Percentiles rank a stretch among this genome's conserved stretches.
Evolutionary conservation across 1,140 invertebrate species (phyloP).

Genomic region (Drosophila gunungcola): DNA sequence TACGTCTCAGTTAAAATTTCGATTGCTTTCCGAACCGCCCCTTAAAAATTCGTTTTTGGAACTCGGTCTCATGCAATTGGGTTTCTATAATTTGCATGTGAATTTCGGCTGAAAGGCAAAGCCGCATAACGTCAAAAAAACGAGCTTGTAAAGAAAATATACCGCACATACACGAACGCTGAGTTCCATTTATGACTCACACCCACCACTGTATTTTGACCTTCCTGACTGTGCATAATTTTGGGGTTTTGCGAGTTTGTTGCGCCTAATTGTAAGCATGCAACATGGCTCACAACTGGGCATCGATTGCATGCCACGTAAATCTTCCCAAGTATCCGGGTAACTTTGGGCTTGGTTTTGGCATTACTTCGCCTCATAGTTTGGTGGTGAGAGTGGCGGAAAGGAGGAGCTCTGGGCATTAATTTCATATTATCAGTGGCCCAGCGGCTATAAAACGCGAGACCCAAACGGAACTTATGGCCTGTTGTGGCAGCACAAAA

Average conservation of each 20-base stretch:
- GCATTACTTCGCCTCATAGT: not conserved
- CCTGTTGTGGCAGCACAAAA: slow-evolving; percentile 26
- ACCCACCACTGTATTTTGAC: slow-evolving; percentile 21
- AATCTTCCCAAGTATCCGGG: slow-evolving; percentile 56
- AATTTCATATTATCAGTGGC: slow-evolving; percentile 80
- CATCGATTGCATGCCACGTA: slow-evolving; percentile 79
- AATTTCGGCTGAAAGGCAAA: slow-evolving; percentile 28
- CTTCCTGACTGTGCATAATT: slow-evolving; percentile 47
- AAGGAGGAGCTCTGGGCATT: slow-evolving; percentile 46
- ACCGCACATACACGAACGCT: not conserved
- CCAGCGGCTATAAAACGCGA: slow-evolving; percentile 64
- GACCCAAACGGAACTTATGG: slow-evolving; percentile 39
- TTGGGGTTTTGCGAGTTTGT: slow-evolving; percentile 22
- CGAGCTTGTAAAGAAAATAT: slow-evolving; percentile 20
- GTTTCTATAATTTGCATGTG: slow-evolving; percentile 31
- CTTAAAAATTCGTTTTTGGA: not conserved
- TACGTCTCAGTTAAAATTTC: no score
- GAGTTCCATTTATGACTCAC: slow-evolving; percentile 24
- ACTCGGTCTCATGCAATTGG: slow-evolving; percentile 5
- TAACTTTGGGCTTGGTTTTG: slow-evolving; percentile 9
- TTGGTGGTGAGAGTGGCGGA: not conserved
- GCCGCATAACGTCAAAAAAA: slow-evolving; percentile 15
- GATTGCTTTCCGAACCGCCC: not conserved
- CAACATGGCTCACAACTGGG: slow-evolving; percentile 53
- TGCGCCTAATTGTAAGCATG: slow-evolving; percentile 72